Conservation (phyloP, 1,140 invertebrate genomes). For the Lasaia peninsularis region DNA sequence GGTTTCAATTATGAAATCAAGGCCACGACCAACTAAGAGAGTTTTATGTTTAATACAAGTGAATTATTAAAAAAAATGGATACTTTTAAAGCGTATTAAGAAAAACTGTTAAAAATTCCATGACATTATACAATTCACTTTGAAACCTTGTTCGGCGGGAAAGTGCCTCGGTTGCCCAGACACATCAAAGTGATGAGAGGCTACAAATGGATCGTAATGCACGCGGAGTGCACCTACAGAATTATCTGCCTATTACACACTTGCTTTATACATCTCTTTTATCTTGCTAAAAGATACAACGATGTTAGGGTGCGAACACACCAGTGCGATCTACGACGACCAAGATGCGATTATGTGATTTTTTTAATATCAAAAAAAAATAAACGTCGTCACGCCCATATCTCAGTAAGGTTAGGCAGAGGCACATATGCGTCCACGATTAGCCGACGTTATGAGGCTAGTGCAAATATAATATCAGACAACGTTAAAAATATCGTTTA, state of each 20-base stretch:
- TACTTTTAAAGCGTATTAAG: constrained; percentile 22
- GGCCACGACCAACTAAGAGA: constrained; percentile 4
- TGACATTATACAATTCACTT: constrained; percentile 33
- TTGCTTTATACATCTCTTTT: constrained; percentile 67
- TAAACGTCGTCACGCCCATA: too few species aligned
- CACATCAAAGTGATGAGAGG: constrained; percentile 40
- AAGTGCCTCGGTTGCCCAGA: constrained; percentile 19
- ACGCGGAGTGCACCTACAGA: constrained; percentile 47
- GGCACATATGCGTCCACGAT: too few species aligned
- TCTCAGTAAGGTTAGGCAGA: too few species aligned
- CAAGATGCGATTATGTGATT: not conserved
- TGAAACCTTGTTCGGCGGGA: constrained; percentile 13
- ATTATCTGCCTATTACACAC: constrained; percentile 72
- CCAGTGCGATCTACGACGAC: not conserved
- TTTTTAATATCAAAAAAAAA: too few species aligned
- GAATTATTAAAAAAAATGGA: not conserved
- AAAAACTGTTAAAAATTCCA: constrained; percentile 26
- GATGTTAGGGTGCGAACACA: constrained; percentile 25
- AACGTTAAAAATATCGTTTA: too few species aligned
- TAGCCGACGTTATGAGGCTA: too few species aligned
- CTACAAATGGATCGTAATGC: constrained; percentile 61
- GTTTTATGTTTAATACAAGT: not conserved
- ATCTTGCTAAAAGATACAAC: constrained; percentile 55
- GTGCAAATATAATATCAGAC: too few species aligned
- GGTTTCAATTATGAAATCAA: constrained; percentile 1